phyloP scores from a whole-genome alignment of 2,888 invertebrate species.

The Metopia argyrocephala region DNA sequence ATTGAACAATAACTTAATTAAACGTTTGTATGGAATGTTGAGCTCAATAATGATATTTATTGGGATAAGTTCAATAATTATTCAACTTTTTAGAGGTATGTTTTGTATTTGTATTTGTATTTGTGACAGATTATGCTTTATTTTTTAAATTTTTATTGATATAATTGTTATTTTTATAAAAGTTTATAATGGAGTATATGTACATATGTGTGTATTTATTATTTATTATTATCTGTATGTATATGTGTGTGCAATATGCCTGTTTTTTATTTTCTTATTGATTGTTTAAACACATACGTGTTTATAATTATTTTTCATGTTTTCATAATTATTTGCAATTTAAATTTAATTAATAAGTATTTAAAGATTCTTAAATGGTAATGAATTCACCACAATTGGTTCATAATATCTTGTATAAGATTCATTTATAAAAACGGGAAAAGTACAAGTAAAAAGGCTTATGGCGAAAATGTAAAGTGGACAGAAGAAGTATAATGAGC shows the following conservation, averaged over 20 bases:
- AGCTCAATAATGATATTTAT: too few relatives aligned
- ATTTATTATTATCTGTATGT: too few relatives aligned
- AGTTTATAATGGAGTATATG: neutral
- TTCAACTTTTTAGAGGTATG: too few relatives aligned
- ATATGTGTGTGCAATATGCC: neutral
- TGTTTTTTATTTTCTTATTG: constrained; percentile 11
- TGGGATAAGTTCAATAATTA: too few relatives aligned
- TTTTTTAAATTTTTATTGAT: neutral
- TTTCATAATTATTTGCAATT: constrained; percentile 7
- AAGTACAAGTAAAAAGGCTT: too few relatives aligned
- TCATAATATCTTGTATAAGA: neutral
- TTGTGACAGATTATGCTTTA: neutral
- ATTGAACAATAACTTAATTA: too few relatives aligned
- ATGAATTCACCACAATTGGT: constrained; percentile 25
- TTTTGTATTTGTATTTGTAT: too few relatives aligned
- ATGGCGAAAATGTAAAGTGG: neutral
- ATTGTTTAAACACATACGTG: constrained; percentile 10
- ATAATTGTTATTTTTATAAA: neutral
- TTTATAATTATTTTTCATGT: constrained; percentile 17
- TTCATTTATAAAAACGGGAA: neutral
- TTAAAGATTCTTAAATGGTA: constrained; percentile 35
- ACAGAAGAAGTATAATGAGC: neutral
- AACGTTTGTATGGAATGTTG: too few relatives aligned
- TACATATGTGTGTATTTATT: too few relatives aligned
- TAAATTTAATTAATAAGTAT: constrained; percentile 49